Evolutionary conservation across 1,140 invertebrate genomes (phyloP).

Genomic region (Ridgeia piscesae): DNA sequence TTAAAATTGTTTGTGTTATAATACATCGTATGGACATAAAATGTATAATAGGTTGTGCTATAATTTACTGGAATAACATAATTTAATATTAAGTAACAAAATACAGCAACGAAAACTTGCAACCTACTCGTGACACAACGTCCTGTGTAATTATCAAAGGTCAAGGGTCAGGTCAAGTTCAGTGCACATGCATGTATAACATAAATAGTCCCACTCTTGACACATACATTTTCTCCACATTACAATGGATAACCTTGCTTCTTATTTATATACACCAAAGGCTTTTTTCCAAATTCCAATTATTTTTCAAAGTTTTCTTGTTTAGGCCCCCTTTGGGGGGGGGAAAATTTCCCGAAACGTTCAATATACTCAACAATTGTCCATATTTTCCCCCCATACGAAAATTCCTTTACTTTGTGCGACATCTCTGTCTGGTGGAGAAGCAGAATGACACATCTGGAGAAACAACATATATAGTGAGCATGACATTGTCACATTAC

Average conservation of each 20-base stretch:
- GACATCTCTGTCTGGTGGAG: conserved; percentile 55
- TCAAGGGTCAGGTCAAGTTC: too few relatives aligned
- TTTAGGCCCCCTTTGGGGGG: conserved; percentile 63
- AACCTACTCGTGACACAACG: too few relatives aligned
- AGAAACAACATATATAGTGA: conserved; percentile 54
- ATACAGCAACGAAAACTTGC: too few relatives aligned
- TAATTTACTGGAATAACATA: neutral
- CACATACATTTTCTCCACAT: too few relatives aligned
- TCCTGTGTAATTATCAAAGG: too few relatives aligned
- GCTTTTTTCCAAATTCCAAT: neutral
- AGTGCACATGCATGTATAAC: too few relatives aligned
- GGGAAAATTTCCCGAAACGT: conserved; percentile 83
- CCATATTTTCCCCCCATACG: conserved; percentile 24
- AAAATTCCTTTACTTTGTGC: conserved; percentile 66
- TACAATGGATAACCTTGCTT: too few relatives aligned
- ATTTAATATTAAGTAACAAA: too few relatives aligned
- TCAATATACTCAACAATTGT: conserved; percentile 72
- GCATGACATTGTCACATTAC: conserved; percentile 26
- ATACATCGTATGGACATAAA: too few relatives aligned
- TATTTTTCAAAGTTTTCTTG: conserved; percentile 2
- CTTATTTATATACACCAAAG: neutral
- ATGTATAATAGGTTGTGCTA: neutral
- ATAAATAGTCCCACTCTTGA: too few relatives aligned
- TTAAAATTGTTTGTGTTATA: too few relatives aligned
- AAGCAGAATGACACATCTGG: conserved; percentile 34